Evolutionary conservation across 2,888 invertebrate species (phyloP).

Genomic region (Aphidius colemani): DNA sequence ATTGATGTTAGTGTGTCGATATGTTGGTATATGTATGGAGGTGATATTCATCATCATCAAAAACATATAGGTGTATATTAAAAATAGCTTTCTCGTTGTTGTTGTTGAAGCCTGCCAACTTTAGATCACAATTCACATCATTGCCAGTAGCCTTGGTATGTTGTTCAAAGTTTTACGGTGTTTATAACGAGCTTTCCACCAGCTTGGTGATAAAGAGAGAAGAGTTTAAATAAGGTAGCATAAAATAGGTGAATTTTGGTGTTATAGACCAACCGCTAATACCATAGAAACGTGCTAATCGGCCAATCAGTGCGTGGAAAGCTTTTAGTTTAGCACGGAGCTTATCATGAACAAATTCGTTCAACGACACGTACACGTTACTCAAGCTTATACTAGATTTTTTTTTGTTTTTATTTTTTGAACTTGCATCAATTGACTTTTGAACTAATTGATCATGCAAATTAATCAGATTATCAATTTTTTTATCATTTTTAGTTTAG

Average conservation of each 20-base stretch:
- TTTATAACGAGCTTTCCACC: conserved; percentile 15
- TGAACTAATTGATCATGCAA: too few relatives aligned
- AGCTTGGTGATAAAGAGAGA: conserved; percentile 10
- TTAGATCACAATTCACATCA: conserved; percentile 17
- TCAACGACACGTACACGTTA: too few relatives aligned
- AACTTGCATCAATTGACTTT: too few relatives aligned
- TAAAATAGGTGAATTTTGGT: background rate
- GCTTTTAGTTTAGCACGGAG: conserved; percentile 20
- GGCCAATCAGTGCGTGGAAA: conserved; percentile 29
- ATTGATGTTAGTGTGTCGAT: too few relatives aligned
- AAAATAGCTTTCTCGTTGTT: conserved; percentile 19
- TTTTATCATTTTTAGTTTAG: too few relatives aligned
- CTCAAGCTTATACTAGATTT: too few relatives aligned
- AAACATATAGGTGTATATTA: conserved; percentile 3
- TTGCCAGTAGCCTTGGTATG: background rate
- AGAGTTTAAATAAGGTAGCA: too few relatives aligned
- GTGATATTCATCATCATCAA: too few relatives aligned
- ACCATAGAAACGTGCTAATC: conserved; percentile 33
- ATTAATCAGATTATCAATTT: too few relatives aligned
- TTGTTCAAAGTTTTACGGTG: conserved; percentile 13
- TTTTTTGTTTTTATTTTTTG: too few relatives aligned
- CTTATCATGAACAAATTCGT: conserved; percentile 18
- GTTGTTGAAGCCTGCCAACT: conserved; percentile 23
- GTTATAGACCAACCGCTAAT: background rate
- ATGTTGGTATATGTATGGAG: too few relatives aligned